Evolutionary conservation across 2,888 invertebrate genomes (phyloP), one percentile per base, ranked within the genome.

Genomic region (Hypena proboscidalis): DNA sequence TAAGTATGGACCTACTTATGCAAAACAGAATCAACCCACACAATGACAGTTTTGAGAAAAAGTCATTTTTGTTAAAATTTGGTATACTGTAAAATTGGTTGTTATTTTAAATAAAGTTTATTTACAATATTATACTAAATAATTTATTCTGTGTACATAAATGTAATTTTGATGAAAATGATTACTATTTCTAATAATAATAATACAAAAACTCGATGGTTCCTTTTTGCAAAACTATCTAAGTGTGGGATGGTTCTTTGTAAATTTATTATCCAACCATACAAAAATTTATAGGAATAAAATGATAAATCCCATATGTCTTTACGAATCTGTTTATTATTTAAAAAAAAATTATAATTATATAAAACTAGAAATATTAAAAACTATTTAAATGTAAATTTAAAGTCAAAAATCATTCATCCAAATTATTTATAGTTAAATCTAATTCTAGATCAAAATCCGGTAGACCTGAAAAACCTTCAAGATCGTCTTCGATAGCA

Each of bases 391-490:
- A n/a, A n/a, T n/a, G n/a, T n/a, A n/a, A n/a, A n/a, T n/a, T n/a
- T n/a, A n/a, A n/a, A n/a, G n/a, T 17, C 17, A 3, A 4, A 4
- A 17, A 17, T 5, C 17, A 5, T 5, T 5, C 17, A 17, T 4
- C 17, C 5, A 5, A 4, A 4, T 17, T 4, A 17, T 17, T 32
- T 6, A 27, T 14, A 4, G 14, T 27, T 25, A 27, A 10, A 11
- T 26, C 17, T 3, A 25, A 25, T 30, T 37, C 22, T 9, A 30
- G 21, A 30, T 39, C 27, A 27, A 39, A 43, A 39, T 48, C 43
- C 14, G 34, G 41, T 29, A 31, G 31, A 37, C 47, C 45, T 29
- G 32, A 38, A 48, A 42, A 48, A 21, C 47, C 44, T 26, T 47
- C 32, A 21, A 48, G 25, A 45, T 48, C 41, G 41, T 53, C 41